These are phyloP conservation scores for Setophaga kirtlandii DNA, from an alignment of 2,113 vertebrate species.

Conservation along the genomic window DNA sequence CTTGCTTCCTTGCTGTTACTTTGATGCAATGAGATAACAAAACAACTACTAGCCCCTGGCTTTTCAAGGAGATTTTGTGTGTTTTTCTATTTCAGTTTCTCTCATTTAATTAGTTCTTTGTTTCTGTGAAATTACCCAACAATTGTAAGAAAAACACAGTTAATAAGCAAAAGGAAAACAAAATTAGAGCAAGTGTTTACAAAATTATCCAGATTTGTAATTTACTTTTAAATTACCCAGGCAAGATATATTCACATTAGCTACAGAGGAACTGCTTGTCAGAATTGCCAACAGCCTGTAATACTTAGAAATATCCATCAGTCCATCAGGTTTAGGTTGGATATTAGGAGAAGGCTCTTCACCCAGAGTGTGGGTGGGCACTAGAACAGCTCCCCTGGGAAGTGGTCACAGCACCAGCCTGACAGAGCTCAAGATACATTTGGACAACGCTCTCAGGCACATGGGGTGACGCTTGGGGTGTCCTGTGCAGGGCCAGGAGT, in stretches of 20 bases:
- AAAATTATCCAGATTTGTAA: background rate
- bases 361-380: rapidly evolving
- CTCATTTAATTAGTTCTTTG: background rate
- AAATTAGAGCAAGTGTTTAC: background rate
- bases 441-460: background rate
- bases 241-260: background rate
- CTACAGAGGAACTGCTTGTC: background rate
- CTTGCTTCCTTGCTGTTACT: background rate
- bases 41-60: background rate
- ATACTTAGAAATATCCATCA: background rate
- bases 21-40: background rate
- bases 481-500: too few species aligned
- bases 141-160: background rate
- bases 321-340: background rate
- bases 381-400: background rate
- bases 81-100: background rate
- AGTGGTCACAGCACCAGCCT: background rate
- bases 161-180: background rate
- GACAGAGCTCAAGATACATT: rapidly evolving
- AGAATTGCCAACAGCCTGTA: background rate
- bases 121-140: background rate
- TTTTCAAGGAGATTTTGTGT: background rate
- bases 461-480: too few species aligned
- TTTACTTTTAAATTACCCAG: background rate
- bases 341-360: background rate